A percentile compares a stretch with the other conserved stretches of the same genome.
phyloP scores from a whole-genome alignment of 2,888 invertebrate genomes.

The Tetanocera ferruginea region DNA sequence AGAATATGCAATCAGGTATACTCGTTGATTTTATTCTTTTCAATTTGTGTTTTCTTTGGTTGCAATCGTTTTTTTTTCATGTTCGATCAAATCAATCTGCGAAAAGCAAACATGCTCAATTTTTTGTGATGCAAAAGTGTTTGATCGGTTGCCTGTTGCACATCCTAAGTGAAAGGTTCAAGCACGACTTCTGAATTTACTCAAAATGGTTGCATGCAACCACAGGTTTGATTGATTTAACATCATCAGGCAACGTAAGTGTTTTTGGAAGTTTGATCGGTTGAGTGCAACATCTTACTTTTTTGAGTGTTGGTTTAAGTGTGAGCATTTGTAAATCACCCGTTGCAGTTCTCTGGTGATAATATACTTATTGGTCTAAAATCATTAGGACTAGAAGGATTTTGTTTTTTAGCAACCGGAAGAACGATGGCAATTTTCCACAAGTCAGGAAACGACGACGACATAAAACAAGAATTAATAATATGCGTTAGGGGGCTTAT shows the following conservation, averaged over 20 bases:
- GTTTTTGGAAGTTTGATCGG: not conserved
- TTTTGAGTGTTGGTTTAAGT: no score
- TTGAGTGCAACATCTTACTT: not conserved
- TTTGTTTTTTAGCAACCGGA: no score
- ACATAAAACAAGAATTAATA: no score
- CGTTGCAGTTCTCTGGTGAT: no score
- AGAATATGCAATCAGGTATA: no score
- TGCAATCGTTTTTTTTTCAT: not conserved
- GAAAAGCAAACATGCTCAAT: not conserved
- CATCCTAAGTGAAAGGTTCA: not conserved
- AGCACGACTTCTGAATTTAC: not conserved
- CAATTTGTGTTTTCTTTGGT: not conserved
- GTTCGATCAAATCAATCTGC: not conserved
- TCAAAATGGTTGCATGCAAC: not conserved
- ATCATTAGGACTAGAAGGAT: no score
- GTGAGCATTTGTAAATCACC: no score
- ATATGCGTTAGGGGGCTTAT: no score
- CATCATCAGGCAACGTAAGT: not conserved
- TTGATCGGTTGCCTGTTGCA: not conserved
- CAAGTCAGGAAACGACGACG: no score
- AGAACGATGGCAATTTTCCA: no score
- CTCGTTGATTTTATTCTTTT: not conserved
- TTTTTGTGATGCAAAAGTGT: not conserved
- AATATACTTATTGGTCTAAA: no score
- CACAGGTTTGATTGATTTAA: not conserved